phyloP scores from a whole-genome alignment of 2,797 vertebrate species.

The Sardinella longiceps region DNA sequence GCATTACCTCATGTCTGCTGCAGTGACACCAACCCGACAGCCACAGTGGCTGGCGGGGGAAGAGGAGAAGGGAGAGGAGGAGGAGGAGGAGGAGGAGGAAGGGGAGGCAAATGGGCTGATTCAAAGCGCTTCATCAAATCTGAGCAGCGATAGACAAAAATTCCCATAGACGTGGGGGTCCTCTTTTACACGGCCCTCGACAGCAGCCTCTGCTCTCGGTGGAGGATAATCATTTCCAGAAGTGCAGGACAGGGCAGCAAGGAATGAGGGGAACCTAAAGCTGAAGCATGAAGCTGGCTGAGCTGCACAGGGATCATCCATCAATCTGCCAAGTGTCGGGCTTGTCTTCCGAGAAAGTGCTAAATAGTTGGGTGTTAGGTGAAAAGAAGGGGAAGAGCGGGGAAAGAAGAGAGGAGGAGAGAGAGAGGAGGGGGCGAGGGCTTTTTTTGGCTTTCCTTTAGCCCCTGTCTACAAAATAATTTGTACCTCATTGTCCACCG shows the following conservation, averaged over 20 bases:
- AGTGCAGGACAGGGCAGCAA: conserved; percentile 22
- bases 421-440: neutral
- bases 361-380: neutral
- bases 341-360: neutral
- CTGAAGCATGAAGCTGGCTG: neutral
- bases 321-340: neutral
- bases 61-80: neutral
- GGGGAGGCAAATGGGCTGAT: neutral
- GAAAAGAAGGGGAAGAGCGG: neutral
- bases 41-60: neutral
- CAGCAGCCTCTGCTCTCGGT: conserved; percentile 37
- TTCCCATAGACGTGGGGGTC: conserved; percentile 15
- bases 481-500: neutral
- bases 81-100: neutral
- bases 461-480: neutral
- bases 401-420: neutral
- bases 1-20: conserved; percentile 58
- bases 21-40: conserved; percentile 43
- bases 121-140: neutral
- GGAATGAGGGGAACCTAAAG: conserved; percentile 21
- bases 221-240: conserved; percentile 62
- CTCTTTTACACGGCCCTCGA: conserved; percentile 52
- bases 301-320: neutral
- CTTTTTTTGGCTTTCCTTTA: neutral
- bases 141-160: neutral